Evolutionary conservation across 2,113 vertebrate genomes (phyloP).

Genomic region (Varanus salvator): DNA sequence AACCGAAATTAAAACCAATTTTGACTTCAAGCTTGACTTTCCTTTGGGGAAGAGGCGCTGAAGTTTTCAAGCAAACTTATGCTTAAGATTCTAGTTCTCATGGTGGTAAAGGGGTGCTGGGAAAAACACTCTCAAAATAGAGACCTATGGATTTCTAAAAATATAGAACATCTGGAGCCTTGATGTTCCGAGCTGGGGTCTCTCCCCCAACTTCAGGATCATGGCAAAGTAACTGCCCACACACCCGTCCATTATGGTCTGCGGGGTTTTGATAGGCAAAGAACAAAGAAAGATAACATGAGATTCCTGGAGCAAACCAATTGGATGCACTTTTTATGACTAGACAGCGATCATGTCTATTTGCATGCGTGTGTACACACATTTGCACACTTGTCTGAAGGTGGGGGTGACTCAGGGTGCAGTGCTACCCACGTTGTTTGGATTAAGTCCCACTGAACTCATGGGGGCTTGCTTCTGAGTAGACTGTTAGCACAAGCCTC

Average conservation of each 20-base stretch:
- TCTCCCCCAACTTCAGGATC: too few species aligned
- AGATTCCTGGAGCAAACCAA: background rate
- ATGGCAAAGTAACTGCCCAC: background rate
- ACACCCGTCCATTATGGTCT: background rate
- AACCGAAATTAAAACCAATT: background rate
- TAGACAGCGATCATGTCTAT: background rate
- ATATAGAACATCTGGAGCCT: background rate
- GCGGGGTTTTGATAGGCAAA: background rate
- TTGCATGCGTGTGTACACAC: too few species aligned
- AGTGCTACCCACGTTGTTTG: too few species aligned
- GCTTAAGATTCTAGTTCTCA: background rate
- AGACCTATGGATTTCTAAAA: background rate
- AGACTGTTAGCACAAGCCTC: background rate
- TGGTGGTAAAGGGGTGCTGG: background rate
- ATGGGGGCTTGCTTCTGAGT: background rate
- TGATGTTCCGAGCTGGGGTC: background rate
- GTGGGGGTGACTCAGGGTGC: background rate
- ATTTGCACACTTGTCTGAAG: background rate
- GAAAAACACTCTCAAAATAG: background rate
- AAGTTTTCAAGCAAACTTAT: background rate
- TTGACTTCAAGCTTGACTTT: background rate
- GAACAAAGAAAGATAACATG: background rate
- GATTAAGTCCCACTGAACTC: background rate
- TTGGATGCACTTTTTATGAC: background rate
- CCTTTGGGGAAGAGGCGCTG: fast-evolving